Conservation (phyloP, 2,113 vertebrate genomes). For the Tragelaphus buxtoni region DNA sequence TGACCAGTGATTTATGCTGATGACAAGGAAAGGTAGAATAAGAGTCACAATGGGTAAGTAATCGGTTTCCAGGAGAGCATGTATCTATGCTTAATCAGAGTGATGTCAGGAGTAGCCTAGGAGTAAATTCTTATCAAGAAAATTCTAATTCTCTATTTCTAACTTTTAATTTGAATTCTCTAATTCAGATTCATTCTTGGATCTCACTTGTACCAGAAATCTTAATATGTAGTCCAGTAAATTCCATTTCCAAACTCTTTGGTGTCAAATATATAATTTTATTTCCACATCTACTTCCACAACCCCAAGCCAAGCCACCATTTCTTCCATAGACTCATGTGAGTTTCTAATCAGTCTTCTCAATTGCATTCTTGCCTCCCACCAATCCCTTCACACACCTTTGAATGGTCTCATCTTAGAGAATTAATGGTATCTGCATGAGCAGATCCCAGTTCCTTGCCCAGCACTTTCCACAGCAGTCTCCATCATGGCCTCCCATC, state of each 20-base stretch:
- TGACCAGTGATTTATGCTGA: neutral
- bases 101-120: neutral
- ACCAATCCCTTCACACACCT: neutral
- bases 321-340: neutral
- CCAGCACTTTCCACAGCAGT: neutral
- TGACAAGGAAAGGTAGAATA: neutral
- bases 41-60: neutral
- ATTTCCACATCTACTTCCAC: neutral
- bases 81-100: neutral
- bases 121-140: neutral
- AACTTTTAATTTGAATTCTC: neutral
- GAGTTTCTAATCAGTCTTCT: neutral
- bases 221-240: neutral
- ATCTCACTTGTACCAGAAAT: neutral
- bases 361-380: rapidly evolving
- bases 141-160: neutral
- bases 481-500: rapidly evolving
- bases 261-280: no score
- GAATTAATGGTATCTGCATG: neutral
- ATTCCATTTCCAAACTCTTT: neutral
- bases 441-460: neutral
- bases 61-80: neutral
- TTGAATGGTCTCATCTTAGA: neutral
- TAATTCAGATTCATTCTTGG: neutral
- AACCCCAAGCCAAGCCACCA: no score